Evolutionary conservation across 2,888 invertebrate species (phyloP), one percentile per base, ranked within the genome.

Genomic region (Petrolisthes manimaculis): DNA sequence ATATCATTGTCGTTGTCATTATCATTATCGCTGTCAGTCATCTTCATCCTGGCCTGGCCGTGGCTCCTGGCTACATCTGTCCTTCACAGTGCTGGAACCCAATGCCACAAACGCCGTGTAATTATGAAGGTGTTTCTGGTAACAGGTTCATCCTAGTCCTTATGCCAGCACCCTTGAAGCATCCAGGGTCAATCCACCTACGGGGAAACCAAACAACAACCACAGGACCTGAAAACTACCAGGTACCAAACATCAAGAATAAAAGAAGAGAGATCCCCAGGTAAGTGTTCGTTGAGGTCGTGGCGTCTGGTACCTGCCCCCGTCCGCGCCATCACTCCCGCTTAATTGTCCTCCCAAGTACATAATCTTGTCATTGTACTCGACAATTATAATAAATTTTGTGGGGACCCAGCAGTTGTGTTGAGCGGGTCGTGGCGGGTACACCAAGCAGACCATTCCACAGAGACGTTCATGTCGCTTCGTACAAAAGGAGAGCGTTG

Each of bases 21-120:
- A 81, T 81, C 81, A 81, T 81, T 81, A 81, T 81, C 81, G 67
- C 67, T 81, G 81, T 81, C 81, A 61, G 67, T 81, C 81, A 81
- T 81, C 81, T 81, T 81, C 67, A 24, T 24, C 56, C 51, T 56
- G 12, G 37, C 61, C 81, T 37, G 24, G 67, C 80, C 8, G 80
- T 53, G 55, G 80, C 81, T 53, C 81, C 51, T 67, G 81, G 81
- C 67, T 67, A 61, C 67, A 67, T 53, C 37, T 37, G 81, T 53
- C 81, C 67, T 81, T 67, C 81, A 67, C 21, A 55, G 54, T 55
- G 51, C 78, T 18, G 24, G n/a, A n/a, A n/a, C n/a, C n/a, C n/a
- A n/a, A n/a, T n/a, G n/a, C n/a, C n/a, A n/a, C n/a, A n/a, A n/a
- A n/a, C n/a, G n/a, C n/a, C n/a, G n/a, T n/a, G n/a, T n/a, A n/a